Base-by-base conservation (phyloP, 2,888 invertebrate genomes). In the Eurois occulta region DNA sequence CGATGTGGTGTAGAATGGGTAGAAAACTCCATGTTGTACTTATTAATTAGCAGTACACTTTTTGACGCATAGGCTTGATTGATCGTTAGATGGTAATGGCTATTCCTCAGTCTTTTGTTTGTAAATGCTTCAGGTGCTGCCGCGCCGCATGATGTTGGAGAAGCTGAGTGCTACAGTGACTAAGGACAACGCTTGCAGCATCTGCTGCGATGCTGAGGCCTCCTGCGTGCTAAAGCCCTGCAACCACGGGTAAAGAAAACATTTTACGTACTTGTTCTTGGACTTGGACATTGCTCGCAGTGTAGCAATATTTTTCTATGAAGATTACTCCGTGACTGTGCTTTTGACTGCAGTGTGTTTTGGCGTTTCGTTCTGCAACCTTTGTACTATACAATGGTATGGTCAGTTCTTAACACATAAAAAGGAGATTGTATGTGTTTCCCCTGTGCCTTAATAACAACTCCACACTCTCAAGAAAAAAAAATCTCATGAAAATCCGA, bases 201-300 rank as follows among this genome's bases (percentile, higher is more conserved):
- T 99, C 72, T 99, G 99, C 95, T 99, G 98, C 93, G 99, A 99
- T 93, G 97, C 97, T 84, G 97, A 97, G 86, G 98, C 98, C 0
- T 97, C 97, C 78, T 98, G 98, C 38, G 96, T 97, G 85, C 97
- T 99, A 62, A 94, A 97, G 87, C 99, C 99, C 0, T 99, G 99
- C 94, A 97, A 97, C 85, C 99, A 99, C 94, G 97, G 97, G 99
- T 99, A 97, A 90, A 35, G 13, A 4, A 35, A 38, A n/a, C 1
- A 72, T 55, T 74, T 41, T 41, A 18, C 4, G 38, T 41, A 72
- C n/a, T 43, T 32, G 18, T n/a, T 52, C 18, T n/a, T n/a, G n/a
- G n/a, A n/a, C n/a, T n/a, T n/a, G n/a, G n/a, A n/a, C n/a, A n/a
- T n/a, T n/a, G n/a, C n/a, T n/a, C n/a, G n/a, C n/a, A n/a, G n/a